These are phyloP conservation scores for Lathamus discolor DNA, from an alignment of 2,113 vertebrate genomes.

Conservation along the genomic window DNA sequence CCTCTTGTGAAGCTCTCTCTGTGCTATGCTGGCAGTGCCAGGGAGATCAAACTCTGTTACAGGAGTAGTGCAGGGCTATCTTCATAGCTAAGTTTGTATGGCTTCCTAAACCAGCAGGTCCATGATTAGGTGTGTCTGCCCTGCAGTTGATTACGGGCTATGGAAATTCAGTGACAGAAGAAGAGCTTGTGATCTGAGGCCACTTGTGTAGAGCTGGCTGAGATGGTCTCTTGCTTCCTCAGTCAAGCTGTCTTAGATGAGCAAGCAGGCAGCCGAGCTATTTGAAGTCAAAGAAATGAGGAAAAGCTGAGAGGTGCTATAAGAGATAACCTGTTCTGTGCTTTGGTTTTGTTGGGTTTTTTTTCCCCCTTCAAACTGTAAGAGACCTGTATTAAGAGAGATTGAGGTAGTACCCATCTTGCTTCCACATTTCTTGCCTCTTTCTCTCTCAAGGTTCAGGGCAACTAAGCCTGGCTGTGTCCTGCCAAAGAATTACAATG, in stretches of 20 bases:
- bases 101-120: not conserved
- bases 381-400: not conserved
- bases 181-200: not conserved
- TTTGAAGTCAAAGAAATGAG: not conserved
- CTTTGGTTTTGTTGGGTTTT: not conserved
- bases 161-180: not conserved
- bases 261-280: not conserved
- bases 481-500: not conserved
- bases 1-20: not conserved
- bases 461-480: not conserved
- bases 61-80: not conserved
- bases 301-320: not conserved
- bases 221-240: not conserved
- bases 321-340: not conserved
- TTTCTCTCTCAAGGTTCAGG: not conserved
- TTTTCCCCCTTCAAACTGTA: not conserved
- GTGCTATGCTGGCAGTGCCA: not conserved
- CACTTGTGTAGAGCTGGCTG: not conserved
- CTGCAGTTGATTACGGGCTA: not conserved
- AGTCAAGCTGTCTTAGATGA: not conserved
- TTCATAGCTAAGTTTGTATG: not conserved
- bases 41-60: not conserved
- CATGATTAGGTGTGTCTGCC: not conserved
- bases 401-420: not conserved
- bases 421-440: not conserved